phyloP scores from a whole-genome alignment of 2,888 invertebrate genomes.

The Noctua pronuba region DNA sequence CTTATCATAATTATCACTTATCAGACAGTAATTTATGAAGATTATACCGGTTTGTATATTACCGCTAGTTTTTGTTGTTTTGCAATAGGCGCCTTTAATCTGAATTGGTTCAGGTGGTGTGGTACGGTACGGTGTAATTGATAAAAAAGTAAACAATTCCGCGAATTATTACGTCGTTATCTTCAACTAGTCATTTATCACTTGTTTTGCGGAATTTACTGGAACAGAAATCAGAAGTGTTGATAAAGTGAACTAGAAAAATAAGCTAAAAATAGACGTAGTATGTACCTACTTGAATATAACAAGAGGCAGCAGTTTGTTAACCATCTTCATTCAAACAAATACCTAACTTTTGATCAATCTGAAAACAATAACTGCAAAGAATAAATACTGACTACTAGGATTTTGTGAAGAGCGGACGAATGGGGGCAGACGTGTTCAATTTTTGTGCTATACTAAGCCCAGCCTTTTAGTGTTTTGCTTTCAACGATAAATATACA shows the following conservation, averaged over 20 bases:
- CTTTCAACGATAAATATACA: too few species aligned
- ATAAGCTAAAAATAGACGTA: background rate
- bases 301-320: too few species aligned
- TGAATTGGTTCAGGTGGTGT: constrained; percentile 10
- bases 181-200: background rate
- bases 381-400: too few species aligned
- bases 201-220: constrained; percentile 4
- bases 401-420: too few species aligned
- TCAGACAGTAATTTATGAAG: too few species aligned
- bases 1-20: background rate
- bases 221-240: background rate
- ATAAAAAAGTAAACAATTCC: constrained; percentile 34
- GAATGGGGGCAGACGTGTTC: too few species aligned
- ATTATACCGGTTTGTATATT: constrained; percentile 6
- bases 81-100: background rate
- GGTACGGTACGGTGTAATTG: constrained; percentile 9
- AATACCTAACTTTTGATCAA: too few species aligned
- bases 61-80: background rate
- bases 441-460: too few species aligned
- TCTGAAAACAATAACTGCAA: too few species aligned
- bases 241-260: background rate
- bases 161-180: constrained; percentile 17
- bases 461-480: too few species aligned
- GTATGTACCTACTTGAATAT: too few species aligned
- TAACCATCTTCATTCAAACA: too few species aligned